Percentiles rank a stretch among this genome's conserved stretches.
Evolutionary conservation across 2,888 invertebrate genomes (phyloP).

Genomic region (Tiliacea citrago): DNA sequence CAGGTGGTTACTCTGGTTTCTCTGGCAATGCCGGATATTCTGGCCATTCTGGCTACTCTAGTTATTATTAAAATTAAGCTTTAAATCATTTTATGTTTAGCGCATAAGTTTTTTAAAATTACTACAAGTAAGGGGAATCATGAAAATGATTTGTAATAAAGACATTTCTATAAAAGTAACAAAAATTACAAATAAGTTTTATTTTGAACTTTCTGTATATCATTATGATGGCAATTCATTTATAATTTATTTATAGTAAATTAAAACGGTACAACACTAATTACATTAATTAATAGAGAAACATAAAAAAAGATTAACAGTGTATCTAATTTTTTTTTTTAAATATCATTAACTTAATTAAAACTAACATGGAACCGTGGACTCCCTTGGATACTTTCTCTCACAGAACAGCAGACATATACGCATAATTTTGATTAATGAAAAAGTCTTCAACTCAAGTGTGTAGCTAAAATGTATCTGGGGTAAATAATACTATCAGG

Average conservation of each 20-base stretch:
- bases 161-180: neutral
- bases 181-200: constrained; percentile 34
- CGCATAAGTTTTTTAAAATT: constrained; percentile 22
- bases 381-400: too few species aligned
- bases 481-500: neutral
- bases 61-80: constrained; percentile 32
- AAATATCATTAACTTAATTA: too few species aligned
- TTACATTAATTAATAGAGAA: too few species aligned
- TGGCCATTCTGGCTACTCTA: constrained; percentile 39
- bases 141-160: constrained; percentile 23
- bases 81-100: constrained; percentile 6
- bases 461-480: neutral
- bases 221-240: too few species aligned
- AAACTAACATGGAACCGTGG: too few species aligned
- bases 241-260: too few species aligned
- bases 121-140: constrained; percentile 30
- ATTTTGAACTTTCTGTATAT: neutral
- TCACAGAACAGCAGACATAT: too few species aligned
- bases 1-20: constrained; percentile 66
- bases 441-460: neutral
- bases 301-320: too few species aligned
- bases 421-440: neutral
- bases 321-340: too few species aligned
- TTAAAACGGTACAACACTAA: too few species aligned
- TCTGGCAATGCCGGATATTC: constrained; percentile 47